Conservation (phyloP, 2,888 invertebrate genomes). For the Amiota minor region DNA sequence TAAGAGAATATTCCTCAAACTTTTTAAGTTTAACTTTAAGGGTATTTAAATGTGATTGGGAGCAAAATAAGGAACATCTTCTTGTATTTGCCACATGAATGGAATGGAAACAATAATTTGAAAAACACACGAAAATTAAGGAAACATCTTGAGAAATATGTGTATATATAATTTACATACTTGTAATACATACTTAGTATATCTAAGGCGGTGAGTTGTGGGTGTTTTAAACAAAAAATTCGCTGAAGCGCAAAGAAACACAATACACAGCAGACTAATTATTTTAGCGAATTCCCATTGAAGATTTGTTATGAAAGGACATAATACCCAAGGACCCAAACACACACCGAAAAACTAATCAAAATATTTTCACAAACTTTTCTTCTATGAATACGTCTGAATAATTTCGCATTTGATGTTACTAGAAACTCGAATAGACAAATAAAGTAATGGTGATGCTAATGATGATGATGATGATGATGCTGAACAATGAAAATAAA, state of each 20-base stretch:
- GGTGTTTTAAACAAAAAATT: conserved; percentile 10
- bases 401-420: conserved; percentile 62
- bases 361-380: conserved; percentile 65
- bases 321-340: conserved; percentile 23
- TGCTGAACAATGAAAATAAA: conserved; percentile 60
- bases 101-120: background rate
- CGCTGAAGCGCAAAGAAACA: conserved; percentile 48
- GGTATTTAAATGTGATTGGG: no score
- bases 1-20: no score
- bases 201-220: no score
- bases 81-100: background rate
- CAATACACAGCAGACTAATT: conserved; percentile 65
- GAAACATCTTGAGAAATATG: no score
- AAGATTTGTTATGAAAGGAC: conserved; percentile 1
- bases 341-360: conserved; percentile 57
- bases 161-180: no score
- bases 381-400: conserved; percentile 56
- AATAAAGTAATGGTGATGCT: no score
- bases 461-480: background rate
- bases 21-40: no score
- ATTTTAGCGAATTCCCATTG: conserved; percentile 53
- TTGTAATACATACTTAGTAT: no score
- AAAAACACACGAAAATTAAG: no score
- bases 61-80: no score
- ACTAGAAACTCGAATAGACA: background rate